Percentiles rank a stretch among this genome's conserved stretches.
These are phyloP conservation scores for Macrostomum lignano DNA, from an alignment of 1,140 invertebrate genomes.

Conservation along the genomic window DNA sequence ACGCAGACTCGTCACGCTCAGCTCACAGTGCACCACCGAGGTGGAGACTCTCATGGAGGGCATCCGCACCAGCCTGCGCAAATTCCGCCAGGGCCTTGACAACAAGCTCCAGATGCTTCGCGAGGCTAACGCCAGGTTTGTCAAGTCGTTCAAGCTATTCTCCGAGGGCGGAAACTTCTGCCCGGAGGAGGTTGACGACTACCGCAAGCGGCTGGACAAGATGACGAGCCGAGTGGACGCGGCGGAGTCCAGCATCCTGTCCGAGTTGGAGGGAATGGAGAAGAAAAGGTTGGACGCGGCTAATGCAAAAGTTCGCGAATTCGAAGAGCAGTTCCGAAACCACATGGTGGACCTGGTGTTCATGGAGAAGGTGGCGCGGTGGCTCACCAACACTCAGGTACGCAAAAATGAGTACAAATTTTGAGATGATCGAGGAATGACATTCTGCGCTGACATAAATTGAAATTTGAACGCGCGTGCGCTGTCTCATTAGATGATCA, in stretches of 20 bases:
- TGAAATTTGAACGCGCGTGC: too few relatives aligned
- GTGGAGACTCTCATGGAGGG: constrained; percentile 21
- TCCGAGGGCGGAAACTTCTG: constrained; percentile 28
- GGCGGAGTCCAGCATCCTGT: constrained; percentile 22
- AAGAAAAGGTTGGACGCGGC: constrained; percentile 21
- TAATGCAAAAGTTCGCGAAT: constrained; percentile 18
- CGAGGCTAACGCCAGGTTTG: constrained; percentile 24
- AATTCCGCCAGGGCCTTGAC: constrained; percentile 22
- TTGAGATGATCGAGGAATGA: too few relatives aligned
- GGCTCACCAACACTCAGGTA: constrained; percentile 22
- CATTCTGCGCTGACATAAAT: too few relatives aligned
- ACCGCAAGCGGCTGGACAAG: constrained; percentile 21
- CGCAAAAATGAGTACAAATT: background rate
- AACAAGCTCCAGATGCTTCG: constrained; percentile 20
- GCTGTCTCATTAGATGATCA: too few relatives aligned
- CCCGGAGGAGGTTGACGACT: constrained; percentile 25
- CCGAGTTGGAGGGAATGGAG: constrained; percentile 26
- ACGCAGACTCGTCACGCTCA: constrained; percentile 12
- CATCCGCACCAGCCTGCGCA: constrained; percentile 18
- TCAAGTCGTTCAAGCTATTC: constrained; percentile 28
- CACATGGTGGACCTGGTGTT: constrained; percentile 27
- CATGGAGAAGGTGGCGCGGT: constrained; percentile 23
- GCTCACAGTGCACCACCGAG: constrained; percentile 15
- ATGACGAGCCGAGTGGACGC: constrained; percentile 20
- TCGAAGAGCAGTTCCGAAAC: constrained; percentile 27